Evolutionary conservation across 2,797 vertebrate genomes (phyloP), one percentile per base, ranked within the genome.

Genomic region (Pterois miles): DNA sequence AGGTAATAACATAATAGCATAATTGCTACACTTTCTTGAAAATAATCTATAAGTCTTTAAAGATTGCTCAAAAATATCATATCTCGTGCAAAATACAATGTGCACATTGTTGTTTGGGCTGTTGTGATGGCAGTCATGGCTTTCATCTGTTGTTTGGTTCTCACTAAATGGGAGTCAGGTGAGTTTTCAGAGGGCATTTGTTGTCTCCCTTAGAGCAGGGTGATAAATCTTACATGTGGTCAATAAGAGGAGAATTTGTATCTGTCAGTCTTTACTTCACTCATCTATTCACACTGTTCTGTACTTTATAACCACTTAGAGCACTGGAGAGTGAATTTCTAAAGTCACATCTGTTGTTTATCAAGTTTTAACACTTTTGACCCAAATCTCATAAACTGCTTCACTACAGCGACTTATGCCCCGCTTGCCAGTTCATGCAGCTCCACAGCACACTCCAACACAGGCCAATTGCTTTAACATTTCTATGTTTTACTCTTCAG

Each of bases 1-100:
- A 67, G 43, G 71, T 91, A 91, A 92, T 85, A 81, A 81, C 88
- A 82, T 91, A 90, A 94, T 80, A 80, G 81, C 83, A 79, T 92
- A 88, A 87, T 87, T 87, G 86, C 78, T 27, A 60, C 72, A 79
- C 77, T 82, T 84, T 86, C 75, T 88, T 76, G 63, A 81, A 86
- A 87, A 88, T 79, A 87, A 86, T 87, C 73, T 84, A 73, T 76
- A 72, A 53, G 69, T 83, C 74, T 85, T 81, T 90, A 80, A 88
- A 86, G 69, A 89, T 87, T 85, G 73, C 80, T 82, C 68, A 80
- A 53, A 86, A 84, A 89, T 75, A 87, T 84, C 71, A 74, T 20
- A 78, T 64, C 52, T 79, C n/a, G 52, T 69, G 25, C 12, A 78
- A 86, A 84, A 65, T 33, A 75, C 50, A 82, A 81, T 68, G 65